Conservation (phyloP, 2,797 vertebrate species). For the Holocentrus rufus region DNA sequence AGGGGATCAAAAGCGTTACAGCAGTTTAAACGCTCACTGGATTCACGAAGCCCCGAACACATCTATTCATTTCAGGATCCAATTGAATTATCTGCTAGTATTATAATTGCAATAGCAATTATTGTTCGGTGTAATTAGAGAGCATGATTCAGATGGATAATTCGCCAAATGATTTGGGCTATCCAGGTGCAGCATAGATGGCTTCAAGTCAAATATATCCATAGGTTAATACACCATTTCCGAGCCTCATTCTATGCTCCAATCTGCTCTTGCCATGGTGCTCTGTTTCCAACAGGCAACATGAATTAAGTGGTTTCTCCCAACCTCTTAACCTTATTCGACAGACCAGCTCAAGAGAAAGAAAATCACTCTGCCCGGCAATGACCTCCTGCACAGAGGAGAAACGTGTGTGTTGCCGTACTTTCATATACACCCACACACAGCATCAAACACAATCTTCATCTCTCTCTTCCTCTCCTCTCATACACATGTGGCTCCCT, state of each 20-base stretch:
- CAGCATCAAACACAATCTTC: not conserved
- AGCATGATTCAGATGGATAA: slow-evolving; percentile 35
- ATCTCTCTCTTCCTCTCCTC: not conserved
- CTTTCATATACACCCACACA: not conserved
- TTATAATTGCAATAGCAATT: slow-evolving; percentile 49
- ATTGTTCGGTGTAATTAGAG: slow-evolving; percentile 53
- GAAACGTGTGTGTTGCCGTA: not conserved
- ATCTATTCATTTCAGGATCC: slow-evolving; percentile 40
- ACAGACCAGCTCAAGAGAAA: slow-evolving; percentile 1
- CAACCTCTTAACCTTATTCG: not conserved
- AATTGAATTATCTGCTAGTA: slow-evolving; percentile 44
- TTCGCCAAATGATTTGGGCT: slow-evolving; percentile 26
- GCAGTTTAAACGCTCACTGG: slow-evolving; percentile 16
- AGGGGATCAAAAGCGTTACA: not conserved
- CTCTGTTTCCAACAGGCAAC: not conserved
- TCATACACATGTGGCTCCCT: not conserved
- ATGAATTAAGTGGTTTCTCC: slow-evolving; percentile 15
- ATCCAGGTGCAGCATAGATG: not conserved
- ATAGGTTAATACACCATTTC: slow-evolving; percentile 38
- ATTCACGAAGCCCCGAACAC: slow-evolving; percentile 18
- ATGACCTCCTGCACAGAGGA: slow-evolving; percentile 17
- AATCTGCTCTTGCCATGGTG: not conserved
- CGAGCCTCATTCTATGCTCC: not conserved
- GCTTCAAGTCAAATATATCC: slow-evolving; percentile 23
- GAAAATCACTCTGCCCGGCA: not conserved